Base-by-base conservation (phyloP, 2,888 invertebrate species). In the Hypomecis atomaria region DNA sequence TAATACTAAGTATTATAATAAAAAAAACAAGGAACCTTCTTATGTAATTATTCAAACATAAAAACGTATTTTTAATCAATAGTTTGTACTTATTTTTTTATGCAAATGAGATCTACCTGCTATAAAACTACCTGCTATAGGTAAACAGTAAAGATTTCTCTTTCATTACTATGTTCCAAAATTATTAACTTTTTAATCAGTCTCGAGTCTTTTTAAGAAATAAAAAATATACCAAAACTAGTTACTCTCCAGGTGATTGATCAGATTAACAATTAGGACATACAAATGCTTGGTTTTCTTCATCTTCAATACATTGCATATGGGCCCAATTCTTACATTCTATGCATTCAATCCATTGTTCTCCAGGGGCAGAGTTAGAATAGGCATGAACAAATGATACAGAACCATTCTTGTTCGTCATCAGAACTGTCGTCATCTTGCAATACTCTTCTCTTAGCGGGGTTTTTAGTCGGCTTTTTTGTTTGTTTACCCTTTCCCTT, bases 261-360 rank as follows among this genome's bases (percentile, higher is more conserved):
- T 59, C 45, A 45, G 45, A 45, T 23, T 45, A 7, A 10, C 45
- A 45, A 45, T 45, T 45, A 7, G 45, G 45, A 45, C 45, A 45
- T 23, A 45, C 45, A 45, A 23, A 45, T 13, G 45, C 13, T 7
- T 10, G n/a, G 23, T 7, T 23, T 23, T 45, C 45, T 8, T 45
- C 23, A 45, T 13, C 8, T 10, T 45, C 23, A 13, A 45, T 13
- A 23, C 45, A 65, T 63, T 65, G 37, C 23, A 56, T 55, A 67
- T 56, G 56, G 9, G 67, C 65, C 67, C 65, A 70, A 58, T 65
- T 65, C 52, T 70, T 66, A 59, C 66, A 70, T 48, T 37, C 34
- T n/a, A 43, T 50, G 59, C 67, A 70, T 66, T 70, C 50, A 59
- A 70, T 64, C 67, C 66, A 66, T 60, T 70, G 36, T 70, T 67